Evolutionary conservation across 2,113 vertebrate genomes (phyloP), one percentile per base, ranked within the genome.

Genomic region (Etia nguti): DNA sequence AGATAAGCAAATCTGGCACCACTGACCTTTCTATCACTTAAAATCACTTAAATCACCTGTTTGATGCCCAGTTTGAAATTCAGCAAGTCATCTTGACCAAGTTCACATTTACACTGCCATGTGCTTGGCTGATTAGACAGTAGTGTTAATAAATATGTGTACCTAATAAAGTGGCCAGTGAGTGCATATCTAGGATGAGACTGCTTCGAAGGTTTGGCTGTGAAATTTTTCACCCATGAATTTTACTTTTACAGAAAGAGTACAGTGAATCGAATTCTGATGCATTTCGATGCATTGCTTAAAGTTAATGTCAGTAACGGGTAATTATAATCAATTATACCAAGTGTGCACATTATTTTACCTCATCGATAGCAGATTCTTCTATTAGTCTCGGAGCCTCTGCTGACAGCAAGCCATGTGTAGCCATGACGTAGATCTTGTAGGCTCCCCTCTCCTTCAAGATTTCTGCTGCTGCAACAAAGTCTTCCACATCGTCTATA

Each of bases 361-460:
- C 99, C 97, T 99, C 99, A 7, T 99, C 97, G 0, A 99, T 97
- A 31, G 98, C 97, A 13, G 99, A 99, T 75, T 99, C 98, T 92
- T 99, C 98, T 10, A 99, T 98, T 50, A 99, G 96, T 24, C 97
- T 97, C 0, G 99, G 99, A 0, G 98, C 98, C 15, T 99, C 99
- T 1, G 97, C 98, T 8, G 98, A 99, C 95, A 99, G 96, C 46
- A 99, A 97, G 46, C 99, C 99, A 0, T 99, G 99, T 6, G 99
- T 99, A 2, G 98, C 99, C 99, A 99, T 99, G 91, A 99, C 96
- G 41, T 98, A 99, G 86, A 99, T 99, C 95, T 99, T 99, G 87
- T 99, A 99, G 10, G 99, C 98, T 2, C 99, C 99, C 3, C 98
- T 96, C 87, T 99, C 98, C 82, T 99, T 99, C 91, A 99, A 96